Base-by-base conservation (phyloP, 2,888 invertebrate genomes). In the Diploptera punctata region DNA sequence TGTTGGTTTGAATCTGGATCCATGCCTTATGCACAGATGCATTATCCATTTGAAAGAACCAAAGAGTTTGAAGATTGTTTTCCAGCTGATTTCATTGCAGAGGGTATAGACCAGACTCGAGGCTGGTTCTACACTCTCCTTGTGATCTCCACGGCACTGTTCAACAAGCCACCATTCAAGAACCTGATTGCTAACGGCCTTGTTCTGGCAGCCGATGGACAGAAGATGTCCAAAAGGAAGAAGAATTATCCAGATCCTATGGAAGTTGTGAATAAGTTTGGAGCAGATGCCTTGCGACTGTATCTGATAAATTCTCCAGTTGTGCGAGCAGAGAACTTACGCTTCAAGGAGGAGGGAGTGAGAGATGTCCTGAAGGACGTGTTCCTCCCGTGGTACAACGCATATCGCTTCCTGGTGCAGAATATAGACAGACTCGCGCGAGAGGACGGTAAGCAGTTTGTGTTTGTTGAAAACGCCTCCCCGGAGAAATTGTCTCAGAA, bases 1-100 rank as follows among this genome's bases (percentile, higher is more conserved):
- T 99, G 99, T 82, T 99, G 99, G 99, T 99, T 99, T 84, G 99
- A 99, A 82, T 98, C 98, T 0, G 99, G 99, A 3, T 96, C 97
- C 21, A 99, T 99, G 99, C 99, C 99, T 0, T 99, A 98, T 80
- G 99, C 97, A 0, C 97, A 98, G 81, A 88, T 90, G 78, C 98
- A 98, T 84, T 99, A 95, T 82, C 99, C 99, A 0, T 99, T 99
- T 83, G 96, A 98, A 82, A 93, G 93, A 79, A 88, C 88, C 77
- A 93, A 93, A 80, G 92, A 93, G 71, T 98, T 98, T 82, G 92
- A 94, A 75, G 92, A 92, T 47, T 88, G 89, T 76, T 99, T 99
- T 81, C 99, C 99, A 0, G 99, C 99, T 0, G 97, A 99, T 85
- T 99, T 99, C 80, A 97, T 99, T 80, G 98, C 97, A n/a, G 99